Evolutionary conservation across 2,113 vertebrate species (phyloP), one percentile per base, ranked within the genome.

Genomic region (Corapipo altera): DNA sequence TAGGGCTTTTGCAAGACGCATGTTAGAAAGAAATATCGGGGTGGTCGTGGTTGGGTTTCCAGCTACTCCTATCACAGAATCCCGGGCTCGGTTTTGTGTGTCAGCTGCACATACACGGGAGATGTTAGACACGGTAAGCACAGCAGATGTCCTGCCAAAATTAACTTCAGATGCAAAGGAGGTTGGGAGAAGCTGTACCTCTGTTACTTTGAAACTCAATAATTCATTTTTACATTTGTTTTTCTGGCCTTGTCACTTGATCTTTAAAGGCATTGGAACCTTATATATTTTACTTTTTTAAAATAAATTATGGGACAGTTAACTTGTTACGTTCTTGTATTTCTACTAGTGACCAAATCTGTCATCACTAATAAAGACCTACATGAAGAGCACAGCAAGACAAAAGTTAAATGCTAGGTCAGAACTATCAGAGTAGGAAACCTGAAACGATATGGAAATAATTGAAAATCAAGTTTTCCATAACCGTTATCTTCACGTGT

Each of bases 1-100:
- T 94, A 99, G 99, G 94, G 99, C 98, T 72, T 99, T 99, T 96
- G 96, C 98, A 81, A 98, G 99, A 39, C 97, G 97, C 90, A 98
- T 99, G 98, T 95, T 99, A 93, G n/a, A 96, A 73, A 98, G 97
- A 92, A 99, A 98, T 75, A 99, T 99, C 0, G 99, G 98, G 0
- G 99, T 99, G 14, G 99, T 99, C 33, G 99, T 99, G 1, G 99
- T 99, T 39, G 99, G 99, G 18, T 99, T 99, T 91, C 99, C 99
- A 84, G 99, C 99, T 81, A 99, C 99, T 16, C 97, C 99, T 1
- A 98, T 99, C 21, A 95, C 98, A 55, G 99, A 99, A 96, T 99
- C 98, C 79, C 97, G 99, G 54, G 99, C 99, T 83, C 98, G 99
- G 57, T 99, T 99, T 96, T 99, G 99, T 77, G 64, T 99, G 65